Evolutionary conservation across 2,113 vertebrate species (phyloP), one percentile per base, ranked within the genome.

Genomic region (Entelurus aequoreus): DNA sequence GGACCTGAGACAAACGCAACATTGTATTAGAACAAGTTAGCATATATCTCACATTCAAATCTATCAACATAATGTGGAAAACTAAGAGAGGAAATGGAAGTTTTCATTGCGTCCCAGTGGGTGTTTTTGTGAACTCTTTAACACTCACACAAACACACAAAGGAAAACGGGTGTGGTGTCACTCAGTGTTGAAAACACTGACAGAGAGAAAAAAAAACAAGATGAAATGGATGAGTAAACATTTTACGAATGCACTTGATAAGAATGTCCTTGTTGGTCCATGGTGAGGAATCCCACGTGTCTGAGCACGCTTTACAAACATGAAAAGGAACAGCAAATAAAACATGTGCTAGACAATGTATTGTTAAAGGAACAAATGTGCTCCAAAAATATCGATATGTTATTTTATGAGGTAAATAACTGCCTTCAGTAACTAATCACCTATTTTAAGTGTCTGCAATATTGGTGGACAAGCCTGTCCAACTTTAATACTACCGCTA

Each of bases 1-100:
- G 83, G 62, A 87, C 75, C 90, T 91, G 66, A 37, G 66, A 6
- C 38, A 50, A 50, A 5, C 13, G 42, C 0, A 35, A 49, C 9
- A 19, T 19, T 57, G 38, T 38, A 37, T 55, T 8, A n/a, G 54
- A 55, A n/a, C 12, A 54, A 54, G 35, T 36, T 12, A 11, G 21
- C 5, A 10, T 7, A 6, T 8, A 14, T 51, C 8, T 21, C 7
- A 38, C 36, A 38, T 40, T n/a, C 37, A 37, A 7, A 54, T 42
- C 35, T 8, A 16, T 15, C 54, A 55, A 16, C 54, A 57, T 0
- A 19, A 57, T 8, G 8, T 40, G 36, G 54, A 8, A 38, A 14
- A 16, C n/a, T 40, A 10, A 55, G 2, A 54, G 35, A 54, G 35
- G 53, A 57, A 42, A 57, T 42, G 38, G n/a, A 42, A 6, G 9